Percentiles rank a stretch among this genome's conserved stretches.
phyloP scores from a whole-genome alignment of 2,113 vertebrate species.

The Orthonyx spaldingii region DNA sequence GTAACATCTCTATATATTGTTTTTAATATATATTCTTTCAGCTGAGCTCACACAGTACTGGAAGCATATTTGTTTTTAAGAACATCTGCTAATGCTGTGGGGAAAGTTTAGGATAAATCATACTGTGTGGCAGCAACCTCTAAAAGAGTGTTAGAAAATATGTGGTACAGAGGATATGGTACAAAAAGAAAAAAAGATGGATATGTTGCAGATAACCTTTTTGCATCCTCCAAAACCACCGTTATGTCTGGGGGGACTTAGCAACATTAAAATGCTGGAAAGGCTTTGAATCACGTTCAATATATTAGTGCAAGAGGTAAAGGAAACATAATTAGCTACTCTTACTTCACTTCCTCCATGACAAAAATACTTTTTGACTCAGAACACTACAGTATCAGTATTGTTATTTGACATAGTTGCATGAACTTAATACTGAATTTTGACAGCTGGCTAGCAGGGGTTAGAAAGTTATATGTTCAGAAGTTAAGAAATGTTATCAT shows the following conservation, averaged over 20 bases:
- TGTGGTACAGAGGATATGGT: not conserved
- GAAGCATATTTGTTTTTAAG: not conserved
- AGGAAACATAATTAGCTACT: not conserved
- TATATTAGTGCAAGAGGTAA: not conserved
- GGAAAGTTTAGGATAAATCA: slow-evolving; percentile 16
- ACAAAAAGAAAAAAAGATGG: not conserved
- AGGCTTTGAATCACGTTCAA: not conserved
- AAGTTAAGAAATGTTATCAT: not conserved
- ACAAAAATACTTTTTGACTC: not conserved
- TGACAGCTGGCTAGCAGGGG: not conserved
- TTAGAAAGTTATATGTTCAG: not conserved
- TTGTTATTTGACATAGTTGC: not conserved
- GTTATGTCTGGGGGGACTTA: not conserved
- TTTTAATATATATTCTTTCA: not conserved
- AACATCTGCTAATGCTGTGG: not conserved
- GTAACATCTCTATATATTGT: not conserved
- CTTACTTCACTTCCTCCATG: not conserved
- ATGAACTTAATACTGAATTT: not conserved
- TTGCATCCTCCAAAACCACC: not conserved
- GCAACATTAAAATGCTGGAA: not conserved
- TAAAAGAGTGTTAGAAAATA: not conserved
- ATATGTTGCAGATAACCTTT: not conserved
- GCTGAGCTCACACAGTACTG: not conserved
- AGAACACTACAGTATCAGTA: not conserved
- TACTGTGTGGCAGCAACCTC: not conserved